These are phyloP conservation scores for Perithous albicinctus DNA, from an alignment of 2,888 invertebrate genomes.

Conservation along the genomic window DNA sequence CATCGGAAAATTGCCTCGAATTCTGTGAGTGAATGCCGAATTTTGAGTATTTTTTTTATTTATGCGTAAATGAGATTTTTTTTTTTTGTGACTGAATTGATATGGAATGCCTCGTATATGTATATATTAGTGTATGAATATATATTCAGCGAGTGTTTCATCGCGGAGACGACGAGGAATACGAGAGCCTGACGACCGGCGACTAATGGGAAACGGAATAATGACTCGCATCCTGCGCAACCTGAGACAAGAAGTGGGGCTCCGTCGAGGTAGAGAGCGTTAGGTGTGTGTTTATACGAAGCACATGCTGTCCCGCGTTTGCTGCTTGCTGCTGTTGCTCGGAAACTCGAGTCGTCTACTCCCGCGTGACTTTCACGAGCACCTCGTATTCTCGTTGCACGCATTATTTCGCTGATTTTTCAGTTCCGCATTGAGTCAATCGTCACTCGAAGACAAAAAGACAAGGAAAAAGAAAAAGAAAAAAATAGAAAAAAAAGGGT, in stretches of 20 bases:
- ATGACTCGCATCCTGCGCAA: slow-evolving; percentile 71
- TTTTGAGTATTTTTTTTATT: too few species aligned
- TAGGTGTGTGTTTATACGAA: slow-evolving; percentile 14
- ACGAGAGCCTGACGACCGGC: slow-evolving; percentile 48
- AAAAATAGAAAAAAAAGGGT: background rate
- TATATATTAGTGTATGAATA: background rate
- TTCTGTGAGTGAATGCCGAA: too few species aligned
- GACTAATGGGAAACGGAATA: slow-evolving; percentile 75
- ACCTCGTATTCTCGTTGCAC: slow-evolving; percentile 55
- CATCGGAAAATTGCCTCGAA: too few species aligned
- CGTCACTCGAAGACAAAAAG: background rate
- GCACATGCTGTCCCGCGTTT: slow-evolving; percentile 52
- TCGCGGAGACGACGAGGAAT: slow-evolving; percentile 20
- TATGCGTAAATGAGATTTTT: too few species aligned
- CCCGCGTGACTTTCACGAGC: slow-evolving; percentile 47
- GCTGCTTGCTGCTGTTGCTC: slow-evolving; percentile 60
- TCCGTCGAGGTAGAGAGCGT: slow-evolving; percentile 51
- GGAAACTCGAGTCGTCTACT: slow-evolving; percentile 40
- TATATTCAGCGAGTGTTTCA: slow-evolving; percentile 29
- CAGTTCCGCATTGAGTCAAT: background rate
- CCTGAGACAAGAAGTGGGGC: slow-evolving; percentile 55
- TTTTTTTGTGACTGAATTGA: too few species aligned
- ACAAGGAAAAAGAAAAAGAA: too few species aligned
- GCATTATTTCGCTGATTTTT: slow-evolving; percentile 35
- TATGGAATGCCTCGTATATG: too few species aligned